A percentile compares a stretch with the other conserved stretches of the same genome.
Conservation (phyloP, 23 tunicate species). For the Trididemnum miniatum region DNA sequence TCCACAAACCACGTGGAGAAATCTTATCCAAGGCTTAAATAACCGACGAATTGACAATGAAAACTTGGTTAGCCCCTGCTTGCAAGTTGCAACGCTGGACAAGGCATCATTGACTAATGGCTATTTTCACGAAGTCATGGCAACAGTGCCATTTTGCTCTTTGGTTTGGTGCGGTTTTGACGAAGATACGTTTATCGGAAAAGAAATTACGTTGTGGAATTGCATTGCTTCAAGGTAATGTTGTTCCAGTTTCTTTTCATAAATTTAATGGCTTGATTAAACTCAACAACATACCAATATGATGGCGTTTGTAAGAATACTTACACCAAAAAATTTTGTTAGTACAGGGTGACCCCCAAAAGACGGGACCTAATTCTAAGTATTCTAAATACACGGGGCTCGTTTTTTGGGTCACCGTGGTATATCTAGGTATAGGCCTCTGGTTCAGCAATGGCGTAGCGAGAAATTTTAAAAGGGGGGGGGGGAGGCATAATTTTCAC, state of each 20-base stretch:
- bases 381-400: too few species aligned
- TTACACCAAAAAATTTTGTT: too few species aligned
- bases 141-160: constrained; percentile 47
- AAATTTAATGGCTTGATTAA: neutral
- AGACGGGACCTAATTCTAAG: too few species aligned
- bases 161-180: constrained; percentile 65
- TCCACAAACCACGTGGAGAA: neutral
- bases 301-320: too few species aligned
- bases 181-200: neutral
- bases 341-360: too few species aligned
- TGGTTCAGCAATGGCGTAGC: too few species aligned
- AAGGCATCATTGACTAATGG: constrained; percentile 12
- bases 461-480: too few species aligned
- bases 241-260: neutral
- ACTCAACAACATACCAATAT: too few species aligned
- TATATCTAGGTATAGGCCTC: too few species aligned
- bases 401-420: too few species aligned
- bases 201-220: constrained; percentile 49
- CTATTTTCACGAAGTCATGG: constrained; percentile 30
- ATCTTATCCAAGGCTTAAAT: neutral
- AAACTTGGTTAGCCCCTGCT: constrained; percentile 33
- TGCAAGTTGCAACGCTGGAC: constrained; percentile 63
- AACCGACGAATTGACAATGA: neutral
- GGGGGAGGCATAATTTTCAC: too few species aligned
- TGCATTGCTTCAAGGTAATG: constrained; percentile 50